Evolutionary conservation across 2,797 vertebrate genomes (phyloP).

Genomic region (Brachyrhaphis roseni): DNA sequence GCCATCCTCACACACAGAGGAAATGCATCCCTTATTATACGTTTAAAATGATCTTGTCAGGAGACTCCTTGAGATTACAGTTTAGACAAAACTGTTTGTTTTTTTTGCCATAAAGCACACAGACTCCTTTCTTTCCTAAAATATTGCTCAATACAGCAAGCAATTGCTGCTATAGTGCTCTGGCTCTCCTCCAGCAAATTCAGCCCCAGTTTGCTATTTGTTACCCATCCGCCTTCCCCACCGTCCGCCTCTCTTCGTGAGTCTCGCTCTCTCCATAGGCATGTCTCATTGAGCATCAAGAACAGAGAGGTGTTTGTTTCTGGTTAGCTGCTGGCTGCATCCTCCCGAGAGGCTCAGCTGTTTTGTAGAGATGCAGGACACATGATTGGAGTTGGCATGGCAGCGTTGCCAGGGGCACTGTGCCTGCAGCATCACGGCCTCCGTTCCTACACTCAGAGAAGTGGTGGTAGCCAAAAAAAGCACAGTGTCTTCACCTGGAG

Average conservation of each 20-base stretch:
- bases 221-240: conserved; percentile 30
- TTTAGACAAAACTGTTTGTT: conserved; percentile 15
- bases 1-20: background rate
- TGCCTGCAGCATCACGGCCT: conserved; percentile 61
- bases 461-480: conserved; percentile 46
- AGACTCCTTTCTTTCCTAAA: background rate
- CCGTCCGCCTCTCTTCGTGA: conserved; percentile 20
- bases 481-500: conserved; percentile 36
- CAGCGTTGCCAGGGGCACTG: conserved; percentile 67
- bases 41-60: background rate
- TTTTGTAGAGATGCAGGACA: conserved; percentile 69
- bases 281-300: conserved; percentile 53
- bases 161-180: background rate
- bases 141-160: conserved; percentile 19
- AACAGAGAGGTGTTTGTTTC: conserved; percentile 73
- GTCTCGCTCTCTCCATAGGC: conserved; percentile 28
- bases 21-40: fast-evolving
- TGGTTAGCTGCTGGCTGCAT: conserved; percentile 64
- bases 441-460: conserved; percentile 47
- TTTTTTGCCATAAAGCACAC: conserved; percentile 2
- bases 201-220: conserved; percentile 27
- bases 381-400: conserved; percentile 80
- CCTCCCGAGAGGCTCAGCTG: conserved; percentile 63
- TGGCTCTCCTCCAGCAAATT: conserved; percentile 29
- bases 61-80: background rate